A percentile compares a stretch with the other conserved stretches of the same genome.
phyloP scores from a whole-genome alignment of 2,113 vertebrate genomes.

The Apistogramma diplotaenia region DNA sequence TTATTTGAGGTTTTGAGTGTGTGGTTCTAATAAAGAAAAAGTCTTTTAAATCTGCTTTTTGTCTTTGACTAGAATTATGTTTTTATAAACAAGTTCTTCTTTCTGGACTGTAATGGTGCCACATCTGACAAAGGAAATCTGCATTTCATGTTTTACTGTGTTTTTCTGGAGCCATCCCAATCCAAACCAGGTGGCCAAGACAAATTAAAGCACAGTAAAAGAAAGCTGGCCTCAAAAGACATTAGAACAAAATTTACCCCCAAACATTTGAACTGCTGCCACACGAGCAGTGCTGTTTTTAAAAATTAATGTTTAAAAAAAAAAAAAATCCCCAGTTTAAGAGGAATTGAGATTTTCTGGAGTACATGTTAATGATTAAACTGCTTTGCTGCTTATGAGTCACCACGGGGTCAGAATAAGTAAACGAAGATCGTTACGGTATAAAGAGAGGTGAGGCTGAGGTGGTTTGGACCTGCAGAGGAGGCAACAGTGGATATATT shows the following conservation, averaged over 20 bases:
- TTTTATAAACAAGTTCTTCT: neutral
- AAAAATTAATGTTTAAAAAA: neutral
- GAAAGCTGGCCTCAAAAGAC: neutral
- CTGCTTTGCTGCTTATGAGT: neutral
- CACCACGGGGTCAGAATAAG: neutral
- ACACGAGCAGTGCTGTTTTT: neutral
- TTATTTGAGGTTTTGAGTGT: neutral
- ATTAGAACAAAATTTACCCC: neutral
- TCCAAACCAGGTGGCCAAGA: constrained; percentile 6
- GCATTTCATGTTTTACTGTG: constrained; percentile 1
- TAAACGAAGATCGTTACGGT: neutral
- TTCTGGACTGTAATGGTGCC: neutral
- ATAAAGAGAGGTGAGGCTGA: no score
- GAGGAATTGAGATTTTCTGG: neutral
- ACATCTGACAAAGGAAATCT: constrained; percentile 12
- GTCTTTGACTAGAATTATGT: neutral
- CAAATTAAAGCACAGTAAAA: neutral
- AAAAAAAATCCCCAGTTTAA: neutral
- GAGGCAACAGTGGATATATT: no score
- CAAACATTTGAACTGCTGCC: neutral
- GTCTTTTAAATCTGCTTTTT: constrained; percentile 4
- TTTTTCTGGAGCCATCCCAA: neutral
- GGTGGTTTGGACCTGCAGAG: no score
- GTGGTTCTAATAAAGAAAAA: neutral
- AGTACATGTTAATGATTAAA: neutral